These are phyloP conservation scores for Hippocampus abdominalis DNA, from an alignment of 2,113 vertebrate species.

Conservation along the genomic window DNA sequence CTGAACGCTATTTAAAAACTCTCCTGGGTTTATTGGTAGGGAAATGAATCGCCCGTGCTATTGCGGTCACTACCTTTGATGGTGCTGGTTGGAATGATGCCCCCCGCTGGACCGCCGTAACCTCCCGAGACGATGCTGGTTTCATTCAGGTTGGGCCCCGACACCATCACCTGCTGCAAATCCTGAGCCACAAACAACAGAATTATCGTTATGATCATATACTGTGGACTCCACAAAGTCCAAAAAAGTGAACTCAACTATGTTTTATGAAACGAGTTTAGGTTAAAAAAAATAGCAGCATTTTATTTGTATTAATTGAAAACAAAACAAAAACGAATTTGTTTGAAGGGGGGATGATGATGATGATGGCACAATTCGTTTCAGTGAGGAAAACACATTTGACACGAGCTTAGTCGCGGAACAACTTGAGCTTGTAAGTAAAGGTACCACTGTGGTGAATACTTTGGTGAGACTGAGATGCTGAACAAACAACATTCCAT, in stretches of 20 bases:
- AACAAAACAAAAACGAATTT: too few species aligned
- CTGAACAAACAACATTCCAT: not conserved
- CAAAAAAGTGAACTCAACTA: too few species aligned
- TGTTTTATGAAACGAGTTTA: too few species aligned
- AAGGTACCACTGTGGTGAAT: not conserved
- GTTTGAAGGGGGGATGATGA: too few species aligned
- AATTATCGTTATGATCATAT: not conserved
- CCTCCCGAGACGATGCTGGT: slow-evolving; percentile 98
- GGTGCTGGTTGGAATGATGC: slow-evolving; percentile 84
- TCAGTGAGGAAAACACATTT: too few species aligned
- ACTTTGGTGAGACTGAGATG: not conserved
- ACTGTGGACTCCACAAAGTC: too few species aligned
- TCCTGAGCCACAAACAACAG: slow-evolving; percentile 70
- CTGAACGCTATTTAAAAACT: slow-evolving; percentile 1
- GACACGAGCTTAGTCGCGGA: not conserved
- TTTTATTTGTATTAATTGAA: too few species aligned
- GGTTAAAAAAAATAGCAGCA: too few species aligned
- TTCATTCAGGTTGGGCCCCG: slow-evolving; percentile 95
- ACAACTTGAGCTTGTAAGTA: not conserved
- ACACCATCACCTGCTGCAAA: slow-evolving; percentile 98
- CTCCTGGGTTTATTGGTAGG: too few species aligned
- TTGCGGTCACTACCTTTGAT: slow-evolving; percentile 76
- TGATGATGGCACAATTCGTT: too few species aligned
- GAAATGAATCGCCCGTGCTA: not conserved
- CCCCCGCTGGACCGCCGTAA: slow-evolving; percentile 90